Evolutionary conservation across 1,140 invertebrate species (phyloP), one percentile per base, ranked within the genome.

Genomic region (Heliconius eleuchia): DNA sequence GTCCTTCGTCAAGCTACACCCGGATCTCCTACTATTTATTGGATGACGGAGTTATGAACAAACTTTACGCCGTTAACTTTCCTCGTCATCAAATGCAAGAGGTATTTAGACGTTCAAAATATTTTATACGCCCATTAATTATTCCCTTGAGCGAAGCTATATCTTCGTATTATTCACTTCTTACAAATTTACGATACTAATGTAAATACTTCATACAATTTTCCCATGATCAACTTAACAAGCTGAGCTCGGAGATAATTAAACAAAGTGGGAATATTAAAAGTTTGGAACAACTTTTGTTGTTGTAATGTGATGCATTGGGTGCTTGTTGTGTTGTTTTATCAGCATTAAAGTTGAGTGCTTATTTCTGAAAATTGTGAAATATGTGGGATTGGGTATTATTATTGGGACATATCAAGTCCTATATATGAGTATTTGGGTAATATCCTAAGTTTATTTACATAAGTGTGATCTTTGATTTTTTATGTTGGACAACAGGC

Each of bases 171-270:
- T 87, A 87, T 82, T 83, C 76, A 88, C 86, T 92, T 91, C 89
- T 92, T 92, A 92, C 85, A 88, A 92, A 93, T 93, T 93, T 93
- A 93, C 92, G 92, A 89, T 88, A 88, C 89, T 86, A 92, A 92
- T 93, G 91, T 92, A 90, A 92, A 93, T 93, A 93, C 91, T 92
- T 93, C 34, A 73, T 76, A 81, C 71, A 89, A 91, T 84, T 91
- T 87, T 72, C 55, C 75, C 79, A 87, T 87, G 87, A 90, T 91
- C 86, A 86, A 90, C 76, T 85, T 77, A 82, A 83, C 73, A 66
- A 46, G 60, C n/a, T 78, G 52, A 30, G 57, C 46, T 70, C 11
- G 11, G 60, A n/a, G 46, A 55, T 78, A 71, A 73, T 55, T 73
- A 78, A 73, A 57, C 52, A 73, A 55, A 71, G 70, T 71, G 66